Percentiles rank a stretch among this genome's conserved stretches.
phyloP scores from a whole-genome alignment of 1,140 invertebrate genomes.

The Planococcus citri region DNA sequence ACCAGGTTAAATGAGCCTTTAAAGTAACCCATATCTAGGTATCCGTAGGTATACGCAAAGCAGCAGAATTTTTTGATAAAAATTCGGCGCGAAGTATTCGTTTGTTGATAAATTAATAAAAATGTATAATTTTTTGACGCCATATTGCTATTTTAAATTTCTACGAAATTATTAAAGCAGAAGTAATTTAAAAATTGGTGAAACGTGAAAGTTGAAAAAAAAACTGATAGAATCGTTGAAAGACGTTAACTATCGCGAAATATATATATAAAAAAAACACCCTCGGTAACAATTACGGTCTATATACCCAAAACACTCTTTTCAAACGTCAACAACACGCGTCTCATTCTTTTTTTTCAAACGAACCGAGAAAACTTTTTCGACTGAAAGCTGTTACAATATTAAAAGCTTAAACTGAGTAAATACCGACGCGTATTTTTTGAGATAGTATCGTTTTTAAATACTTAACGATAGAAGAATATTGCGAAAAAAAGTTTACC shows the following conservation, averaged over 20 bases:
- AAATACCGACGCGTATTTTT: not conserved
- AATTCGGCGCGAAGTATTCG: too few species aligned
- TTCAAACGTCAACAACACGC: conserved; percentile 6
- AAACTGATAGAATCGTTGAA: not conserved
- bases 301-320: not conserved
- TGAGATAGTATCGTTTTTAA: not conserved
- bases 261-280: not conserved
- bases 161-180: too few species aligned
- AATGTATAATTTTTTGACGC: too few species aligned
- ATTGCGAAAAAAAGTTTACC: not conserved
- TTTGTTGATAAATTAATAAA: too few species aligned
- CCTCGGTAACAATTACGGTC: not conserved
- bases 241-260: not conserved
- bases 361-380: not conserved
- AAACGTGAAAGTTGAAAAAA: too few species aligned
- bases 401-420: not conserved
- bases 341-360: not conserved
- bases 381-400: not conserved
- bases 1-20: too few species aligned
- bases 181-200: too few species aligned
- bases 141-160: too few species aligned
- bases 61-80: too few species aligned
- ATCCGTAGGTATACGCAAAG: too few species aligned
- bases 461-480: not conserved
- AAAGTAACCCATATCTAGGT: too few species aligned